These are phyloP conservation scores for Hapalemur alaotrensis DNA, from an alignment of 2,797 vertebrate genomes.

Conservation along the genomic window DNA sequence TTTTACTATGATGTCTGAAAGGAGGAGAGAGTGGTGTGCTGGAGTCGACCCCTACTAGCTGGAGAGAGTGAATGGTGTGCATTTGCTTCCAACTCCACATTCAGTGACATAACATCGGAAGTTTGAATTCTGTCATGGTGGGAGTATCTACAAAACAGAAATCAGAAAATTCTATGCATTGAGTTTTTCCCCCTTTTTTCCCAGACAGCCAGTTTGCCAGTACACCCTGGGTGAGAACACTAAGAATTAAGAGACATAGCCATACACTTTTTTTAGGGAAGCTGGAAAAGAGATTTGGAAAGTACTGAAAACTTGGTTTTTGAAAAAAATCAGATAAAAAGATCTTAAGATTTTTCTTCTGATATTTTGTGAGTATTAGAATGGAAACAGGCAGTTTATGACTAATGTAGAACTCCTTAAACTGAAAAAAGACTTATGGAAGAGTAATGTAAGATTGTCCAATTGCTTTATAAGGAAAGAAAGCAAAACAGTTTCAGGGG, in stretches of 20 bases:
- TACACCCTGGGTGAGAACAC: not conserved
- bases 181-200: not conserved
- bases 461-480: not conserved
- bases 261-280: not conserved
- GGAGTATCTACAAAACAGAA: not conserved
- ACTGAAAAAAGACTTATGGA: not conserved
- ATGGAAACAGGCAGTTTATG: not conserved
- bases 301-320: not conserved
- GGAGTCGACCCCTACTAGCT: not conserved
- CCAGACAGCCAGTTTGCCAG: not conserved
- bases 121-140: not conserved
- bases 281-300: not conserved
- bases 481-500: not conserved
- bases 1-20: not conserved
- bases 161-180: not conserved
- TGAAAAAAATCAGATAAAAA: not conserved
- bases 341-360: not conserved
- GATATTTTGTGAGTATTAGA: not conserved
- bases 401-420: not conserved
- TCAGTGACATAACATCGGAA: not conserved
- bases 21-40: not conserved
- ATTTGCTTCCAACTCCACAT: fast-evolving
- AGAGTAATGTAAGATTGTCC: not conserved
- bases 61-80: not conserved
- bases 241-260: not conserved